These are phyloP conservation scores for Melanotus villosus DNA, from an alignment of 2,888 invertebrate species.

Conservation along the genomic window DNA sequence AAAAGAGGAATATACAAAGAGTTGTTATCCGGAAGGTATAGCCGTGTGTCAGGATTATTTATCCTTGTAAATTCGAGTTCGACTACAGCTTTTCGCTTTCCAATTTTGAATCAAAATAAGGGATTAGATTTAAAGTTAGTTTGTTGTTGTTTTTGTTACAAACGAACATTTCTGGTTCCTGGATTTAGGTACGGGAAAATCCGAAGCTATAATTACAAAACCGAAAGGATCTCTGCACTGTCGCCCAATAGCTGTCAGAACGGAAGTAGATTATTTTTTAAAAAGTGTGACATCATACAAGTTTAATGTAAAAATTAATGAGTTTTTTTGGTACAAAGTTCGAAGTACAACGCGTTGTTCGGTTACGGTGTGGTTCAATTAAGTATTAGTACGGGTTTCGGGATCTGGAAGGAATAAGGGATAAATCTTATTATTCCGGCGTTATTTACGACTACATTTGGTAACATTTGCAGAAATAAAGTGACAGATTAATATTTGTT, in stretches of 20 bases:
- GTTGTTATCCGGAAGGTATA: constrained; percentile 25
- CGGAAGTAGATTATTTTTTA: constrained; percentile 19
- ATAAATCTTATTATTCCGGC: constrained; percentile 23
- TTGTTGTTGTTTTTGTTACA: constrained; percentile 21
- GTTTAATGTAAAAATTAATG: constrained; percentile 10
- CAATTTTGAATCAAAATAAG: constrained; percentile 25
- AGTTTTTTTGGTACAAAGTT: constrained; percentile 24
- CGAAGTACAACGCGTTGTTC: background rate
- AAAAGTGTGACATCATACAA: constrained; percentile 3
- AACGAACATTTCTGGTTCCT: no score
- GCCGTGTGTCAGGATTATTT: constrained; percentile 34
- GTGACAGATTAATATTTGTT: constrained; percentile 50
- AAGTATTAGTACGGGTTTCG: constrained; percentile 14
- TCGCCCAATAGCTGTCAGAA: constrained; percentile 1
- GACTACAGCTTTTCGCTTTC: constrained; percentile 16
- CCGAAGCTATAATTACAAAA: constrained; percentile 6
- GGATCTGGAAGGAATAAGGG: constrained; percentile 18
- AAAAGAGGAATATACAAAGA: constrained; percentile 37
- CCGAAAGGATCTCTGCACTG: constrained; percentile 20
- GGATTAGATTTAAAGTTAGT: constrained; percentile 21
- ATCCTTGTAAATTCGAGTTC: constrained; percentile 28
- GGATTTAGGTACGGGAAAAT: constrained; percentile 7
- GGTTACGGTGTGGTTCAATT: constrained; percentile 10
- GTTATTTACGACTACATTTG: constrained; percentile 32
- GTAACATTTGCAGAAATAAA: constrained; percentile 38